Evolutionary conservation across 2,113 vertebrate genomes (phyloP), one percentile per base, ranked within the genome.

Genomic region (Bucco capensis): DNA sequence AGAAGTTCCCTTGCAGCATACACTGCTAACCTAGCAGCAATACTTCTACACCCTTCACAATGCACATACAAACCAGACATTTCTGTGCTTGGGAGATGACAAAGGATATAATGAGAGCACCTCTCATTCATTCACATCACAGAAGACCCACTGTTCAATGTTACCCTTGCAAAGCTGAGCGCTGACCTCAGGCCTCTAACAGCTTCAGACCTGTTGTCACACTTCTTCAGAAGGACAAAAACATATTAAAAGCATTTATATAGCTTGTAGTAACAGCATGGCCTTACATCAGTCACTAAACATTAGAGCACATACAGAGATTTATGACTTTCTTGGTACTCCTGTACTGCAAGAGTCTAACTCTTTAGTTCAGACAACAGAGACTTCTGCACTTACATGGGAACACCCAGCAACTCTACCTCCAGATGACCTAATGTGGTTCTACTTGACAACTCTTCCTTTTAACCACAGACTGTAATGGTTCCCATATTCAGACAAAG

Each of bases 71-170:
- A 90, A 51, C 21, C 86, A 89, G 57, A 46, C 23, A 47, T 70
- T 80, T 86, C 90, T 66, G 74, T 27, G 58, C 90, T 46, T 53
- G 31, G 69, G 64, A 83, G 66, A 91, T 37, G 54, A 93, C 74
- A 94, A 85, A 88, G 71, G 86, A 80, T 92, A 86, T 57, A 93
- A 91, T 35, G n/a, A 80, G 54, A 94, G 56, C 22, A 80, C 56
- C 60, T 88, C 85, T 91, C 42, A 1, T 33, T 82, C 8, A 7
- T 66, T 79, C 83, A 92, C 83, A 93, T 86, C 83, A 83, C 18
- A 91, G 88, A 50, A 90, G 67, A 94, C 64, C 50, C 64, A 35
- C 88, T 80, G 90, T 80, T 93, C 85, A 93, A 95, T 88, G 94
- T 86, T 77, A 90, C 27, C 86, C 35, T 38, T 40, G 69, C 72